Conservation (phyloP, 2,113 vertebrate species). For the Lagopus muta region DNA sequence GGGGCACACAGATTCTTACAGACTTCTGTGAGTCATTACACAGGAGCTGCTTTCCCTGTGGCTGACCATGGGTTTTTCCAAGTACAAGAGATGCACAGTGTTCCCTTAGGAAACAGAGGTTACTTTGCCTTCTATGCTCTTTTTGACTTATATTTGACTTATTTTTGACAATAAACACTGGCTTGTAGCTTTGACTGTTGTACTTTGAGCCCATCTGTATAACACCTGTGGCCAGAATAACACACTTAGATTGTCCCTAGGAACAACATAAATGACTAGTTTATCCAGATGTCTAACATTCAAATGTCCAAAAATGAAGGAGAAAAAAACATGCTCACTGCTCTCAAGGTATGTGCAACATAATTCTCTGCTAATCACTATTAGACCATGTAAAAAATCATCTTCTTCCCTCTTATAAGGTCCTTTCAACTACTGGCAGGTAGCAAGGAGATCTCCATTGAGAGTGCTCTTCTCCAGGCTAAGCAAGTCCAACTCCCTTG, state of each 20-base stretch:
- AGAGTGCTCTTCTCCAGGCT: too few species aligned
- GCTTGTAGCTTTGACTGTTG: neutral
- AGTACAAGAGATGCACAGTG: neutral
- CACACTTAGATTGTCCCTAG: neutral
- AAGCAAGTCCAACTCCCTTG: too few species aligned
- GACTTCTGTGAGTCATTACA: neutral
- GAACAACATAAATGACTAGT: neutral
- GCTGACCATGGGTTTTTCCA: neutral
- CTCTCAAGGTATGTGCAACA: neutral
- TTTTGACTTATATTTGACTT: neutral
- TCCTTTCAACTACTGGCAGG: too few species aligned
- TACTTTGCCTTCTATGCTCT: neutral
- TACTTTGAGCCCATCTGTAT: neutral
- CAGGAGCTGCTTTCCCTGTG: fast-evolving
- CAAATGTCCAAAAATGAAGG: neutral
- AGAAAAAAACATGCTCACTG: neutral
- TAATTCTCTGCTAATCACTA: neutral
- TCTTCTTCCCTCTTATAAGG: too few species aligned
- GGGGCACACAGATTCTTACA: neutral
- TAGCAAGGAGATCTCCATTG: too few species aligned
- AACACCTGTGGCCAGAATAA: neutral
- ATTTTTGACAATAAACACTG: neutral
- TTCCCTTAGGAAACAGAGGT: neutral
- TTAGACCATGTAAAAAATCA: too few species aligned
- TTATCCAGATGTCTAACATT: neutral